A percentile compares a stretch with the other conserved stretches of the same genome.
These are phyloP conservation scores for Larimichthys crocea DNA, from an alignment of 2,113 vertebrate species.

Conservation along the genomic window DNA sequence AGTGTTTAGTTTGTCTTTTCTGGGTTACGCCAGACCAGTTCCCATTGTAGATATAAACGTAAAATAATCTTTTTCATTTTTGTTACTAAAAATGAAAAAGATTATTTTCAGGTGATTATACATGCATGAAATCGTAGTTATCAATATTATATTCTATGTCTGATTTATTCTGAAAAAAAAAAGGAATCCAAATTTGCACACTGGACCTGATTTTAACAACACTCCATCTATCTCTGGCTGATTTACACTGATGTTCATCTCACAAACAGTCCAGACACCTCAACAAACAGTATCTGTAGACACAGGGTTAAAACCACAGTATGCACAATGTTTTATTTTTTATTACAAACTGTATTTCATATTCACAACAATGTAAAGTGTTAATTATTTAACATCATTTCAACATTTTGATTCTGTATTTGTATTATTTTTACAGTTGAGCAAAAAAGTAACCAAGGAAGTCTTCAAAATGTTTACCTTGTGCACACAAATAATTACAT, in stretches of 20 bases:
- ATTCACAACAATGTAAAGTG: background rate
- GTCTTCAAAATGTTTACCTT: background rate
- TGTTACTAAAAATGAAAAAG: too few species aligned
- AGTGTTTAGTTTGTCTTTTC: too few species aligned
- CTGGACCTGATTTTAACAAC: background rate
- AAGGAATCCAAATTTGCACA: too few species aligned
- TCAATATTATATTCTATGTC: too few species aligned
- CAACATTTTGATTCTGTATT: background rate
- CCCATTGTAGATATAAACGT: background rate
- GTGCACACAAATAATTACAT: background rate
- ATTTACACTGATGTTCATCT: background rate
- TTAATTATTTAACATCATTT: background rate
- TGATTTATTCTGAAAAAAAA: too few species aligned
- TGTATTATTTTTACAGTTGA: background rate
- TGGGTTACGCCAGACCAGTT: conserved; percentile 20
- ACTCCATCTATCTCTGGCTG: background rate
- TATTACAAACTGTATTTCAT: background rate
- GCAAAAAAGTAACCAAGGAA: background rate
- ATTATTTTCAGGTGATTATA: too few species aligned
- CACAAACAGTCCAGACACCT: conserved; percentile 1
- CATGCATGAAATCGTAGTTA: too few species aligned
- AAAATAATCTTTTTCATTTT: too few species aligned
- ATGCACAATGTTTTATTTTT: background rate
- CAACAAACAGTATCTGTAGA: background rate
- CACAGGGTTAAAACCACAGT: background rate